Percentiles rank a stretch among this genome's conserved stretches.
These are phyloP conservation scores for Gopherus evgoodei DNA, from an alignment of 2,113 vertebrate species.

Conservation along the genomic window DNA sequence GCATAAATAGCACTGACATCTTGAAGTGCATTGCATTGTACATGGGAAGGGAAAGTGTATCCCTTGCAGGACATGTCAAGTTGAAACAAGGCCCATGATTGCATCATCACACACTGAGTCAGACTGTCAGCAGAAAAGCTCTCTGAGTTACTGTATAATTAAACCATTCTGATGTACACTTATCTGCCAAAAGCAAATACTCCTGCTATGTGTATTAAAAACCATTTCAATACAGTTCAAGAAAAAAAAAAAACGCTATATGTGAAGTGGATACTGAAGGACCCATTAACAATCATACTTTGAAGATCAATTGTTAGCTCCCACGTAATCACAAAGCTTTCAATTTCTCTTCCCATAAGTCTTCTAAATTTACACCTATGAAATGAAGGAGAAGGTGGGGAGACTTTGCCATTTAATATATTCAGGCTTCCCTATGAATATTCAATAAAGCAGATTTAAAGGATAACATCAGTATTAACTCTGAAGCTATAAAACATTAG, in stretches of 20 bases:
- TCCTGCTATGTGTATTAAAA: slow-evolving; percentile 30
- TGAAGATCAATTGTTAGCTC: slow-evolving; percentile 65
- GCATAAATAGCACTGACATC: accelerated
- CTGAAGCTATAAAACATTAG: not conserved
- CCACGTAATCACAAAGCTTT: slow-evolving; percentile 52
- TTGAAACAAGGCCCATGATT: not conserved
- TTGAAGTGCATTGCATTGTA: not conserved
- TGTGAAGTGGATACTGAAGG: not conserved
- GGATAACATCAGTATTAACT: not conserved
- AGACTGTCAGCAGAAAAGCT: not conserved
- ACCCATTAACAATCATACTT: slow-evolving; percentile 61
- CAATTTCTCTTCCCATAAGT: slow-evolving; percentile 27
- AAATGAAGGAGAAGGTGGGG: not conserved
- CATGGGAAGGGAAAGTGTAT: not conserved
- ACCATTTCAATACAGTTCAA: slow-evolving; percentile 7
- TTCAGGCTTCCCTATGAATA: not conserved
- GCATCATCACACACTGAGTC: not conserved
- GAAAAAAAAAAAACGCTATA: slow-evolving; percentile 6
- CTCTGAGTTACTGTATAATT: accelerated
- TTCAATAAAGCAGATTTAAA: not conserved
- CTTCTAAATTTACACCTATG: slow-evolving; percentile 62
- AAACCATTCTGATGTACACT: not conserved
- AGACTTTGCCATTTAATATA: not conserved
- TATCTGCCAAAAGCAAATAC: slow-evolving; percentile 39
- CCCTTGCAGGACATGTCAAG: slow-evolving; percentile 10